phyloP scores from a whole-genome alignment of 2,797 vertebrate species.

The Cygnus olor region DNA sequence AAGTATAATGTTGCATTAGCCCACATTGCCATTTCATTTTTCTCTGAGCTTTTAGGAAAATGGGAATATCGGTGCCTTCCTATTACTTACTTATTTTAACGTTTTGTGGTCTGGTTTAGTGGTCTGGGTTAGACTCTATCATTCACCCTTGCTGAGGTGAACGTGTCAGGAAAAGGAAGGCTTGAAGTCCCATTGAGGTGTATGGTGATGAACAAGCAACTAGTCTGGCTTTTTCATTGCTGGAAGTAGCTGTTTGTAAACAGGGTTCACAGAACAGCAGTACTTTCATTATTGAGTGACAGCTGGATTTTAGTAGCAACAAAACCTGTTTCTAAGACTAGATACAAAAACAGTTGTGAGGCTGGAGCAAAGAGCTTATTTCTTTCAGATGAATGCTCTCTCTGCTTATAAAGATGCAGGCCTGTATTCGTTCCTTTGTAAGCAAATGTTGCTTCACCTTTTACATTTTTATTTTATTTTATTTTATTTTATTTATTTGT shows the following conservation, averaged over 20 bases:
- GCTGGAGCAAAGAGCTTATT: background rate
- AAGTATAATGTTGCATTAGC: background rate
- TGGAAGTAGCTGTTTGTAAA: background rate
- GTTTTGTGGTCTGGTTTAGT: background rate
- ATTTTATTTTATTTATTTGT: background rate
- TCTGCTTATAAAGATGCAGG: background rate
- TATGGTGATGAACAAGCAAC: background rate
- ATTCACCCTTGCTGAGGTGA: background rate
- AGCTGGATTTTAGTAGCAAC: background rate
- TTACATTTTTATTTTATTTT: background rate
- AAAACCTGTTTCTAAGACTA: background rate
- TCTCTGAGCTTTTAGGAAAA: background rate
- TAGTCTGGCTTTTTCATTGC: background rate
- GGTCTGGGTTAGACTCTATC: background rate
- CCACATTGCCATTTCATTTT: background rate
- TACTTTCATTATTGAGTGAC: background rate
- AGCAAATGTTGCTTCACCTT: background rate
- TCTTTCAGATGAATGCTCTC: background rate
- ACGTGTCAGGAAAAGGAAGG: background rate
- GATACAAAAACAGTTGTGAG: background rate
- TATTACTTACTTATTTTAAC: background rate
- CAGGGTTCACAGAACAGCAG: background rate
- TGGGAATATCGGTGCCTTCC: background rate
- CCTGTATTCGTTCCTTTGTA: background rate
- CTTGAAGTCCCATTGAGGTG: background rate